Percentiles rank a stretch among this genome's conserved stretches.
Conservation (phyloP, 2,113 vertebrate species). For the Dromiciops gliroides region DNA sequence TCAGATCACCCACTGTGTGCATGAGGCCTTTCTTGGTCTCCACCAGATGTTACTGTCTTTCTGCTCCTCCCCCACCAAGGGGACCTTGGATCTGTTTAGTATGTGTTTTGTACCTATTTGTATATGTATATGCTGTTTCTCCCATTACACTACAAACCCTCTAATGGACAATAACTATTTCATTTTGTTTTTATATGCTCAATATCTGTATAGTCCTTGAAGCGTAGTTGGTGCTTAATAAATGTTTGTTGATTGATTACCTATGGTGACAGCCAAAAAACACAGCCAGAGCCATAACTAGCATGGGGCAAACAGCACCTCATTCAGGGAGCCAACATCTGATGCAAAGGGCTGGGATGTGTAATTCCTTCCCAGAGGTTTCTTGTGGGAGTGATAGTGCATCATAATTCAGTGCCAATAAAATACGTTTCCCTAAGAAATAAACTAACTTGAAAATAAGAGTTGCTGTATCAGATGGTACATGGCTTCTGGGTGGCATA, state of each 20-base stretch:
- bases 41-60: not conserved
- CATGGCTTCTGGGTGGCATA: slow-evolving; percentile 19
- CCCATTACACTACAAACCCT: not conserved
- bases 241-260: not conserved
- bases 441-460: slow-evolving; percentile 3
- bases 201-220: not conserved
- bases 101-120: not conserved
- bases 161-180: not conserved
- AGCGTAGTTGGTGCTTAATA: not conserved
- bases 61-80: not conserved
- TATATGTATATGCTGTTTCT: not conserved
- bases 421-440: not conserved
- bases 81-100: not conserved
- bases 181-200: not conserved
- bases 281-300: not conserved
- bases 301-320: not conserved
- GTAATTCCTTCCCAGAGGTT: not conserved
- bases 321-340: not conserved
- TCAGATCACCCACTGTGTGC: not conserved
- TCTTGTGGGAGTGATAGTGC: slow-evolving; percentile 29
- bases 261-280: not conserved
- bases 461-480: not conserved
- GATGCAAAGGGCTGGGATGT: not conserved
- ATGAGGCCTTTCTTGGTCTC: not conserved
- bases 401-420: not conserved